Conservation (phyloP, 1,140 invertebrate genomes). For the Neodiprion fabricii region DNA sequence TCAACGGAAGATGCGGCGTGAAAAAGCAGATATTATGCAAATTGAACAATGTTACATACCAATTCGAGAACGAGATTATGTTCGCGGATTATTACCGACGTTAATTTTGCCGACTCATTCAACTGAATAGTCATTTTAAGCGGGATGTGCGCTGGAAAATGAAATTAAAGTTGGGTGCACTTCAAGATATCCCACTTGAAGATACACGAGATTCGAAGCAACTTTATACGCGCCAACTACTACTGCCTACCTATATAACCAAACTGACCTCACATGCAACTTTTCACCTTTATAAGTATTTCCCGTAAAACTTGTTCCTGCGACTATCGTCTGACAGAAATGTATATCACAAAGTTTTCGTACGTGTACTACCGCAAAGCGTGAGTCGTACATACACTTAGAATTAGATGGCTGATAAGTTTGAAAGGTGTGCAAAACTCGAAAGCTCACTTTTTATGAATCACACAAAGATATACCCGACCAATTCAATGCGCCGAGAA, state of each 20-base stretch:
- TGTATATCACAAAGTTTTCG: not conserved
- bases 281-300: not conserved
- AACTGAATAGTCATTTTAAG: not conserved
- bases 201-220: not conserved
- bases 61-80: not conserved
- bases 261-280: not conserved
- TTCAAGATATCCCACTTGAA: conserved; percentile 7
- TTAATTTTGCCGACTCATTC: not conserved
- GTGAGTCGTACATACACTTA: too few relatives aligned
- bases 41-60: not conserved
- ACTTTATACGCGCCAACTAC: not conserved
- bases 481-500: too few relatives aligned
- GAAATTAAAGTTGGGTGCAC: not conserved
- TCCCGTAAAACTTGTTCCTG: not conserved
- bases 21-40: too few relatives aligned
- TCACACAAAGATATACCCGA: not conserved
- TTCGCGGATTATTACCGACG: not conserved
- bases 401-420: too few relatives aligned
- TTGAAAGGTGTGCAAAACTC: too few relatives aligned
- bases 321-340: not conserved
- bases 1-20: too few relatives aligned
- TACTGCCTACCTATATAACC: not conserved
- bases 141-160: not conserved
- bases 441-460: not conserved
- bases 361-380: too few relatives aligned